Evolutionary conservation across 2,888 invertebrate species (phyloP).

Genomic region (Apodemia duryi): DNA sequence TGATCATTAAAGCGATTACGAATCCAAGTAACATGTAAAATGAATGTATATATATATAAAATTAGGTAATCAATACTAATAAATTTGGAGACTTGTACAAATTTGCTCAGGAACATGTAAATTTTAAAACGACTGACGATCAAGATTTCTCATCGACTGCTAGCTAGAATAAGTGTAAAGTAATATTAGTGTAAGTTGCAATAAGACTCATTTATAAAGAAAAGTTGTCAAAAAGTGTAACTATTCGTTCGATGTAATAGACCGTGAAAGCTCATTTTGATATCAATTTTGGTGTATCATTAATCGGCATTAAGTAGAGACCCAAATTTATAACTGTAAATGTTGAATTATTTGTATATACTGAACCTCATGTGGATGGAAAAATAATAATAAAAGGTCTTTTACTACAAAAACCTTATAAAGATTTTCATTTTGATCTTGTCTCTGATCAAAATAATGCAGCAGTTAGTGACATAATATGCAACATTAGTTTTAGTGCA

Average conservation of each 20-base stretch:
- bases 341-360: slow-evolving; percentile 77
- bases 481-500: no score
- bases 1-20: slow-evolving; percentile 74
- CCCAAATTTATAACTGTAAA: slow-evolving; percentile 66
- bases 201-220: slow-evolving; percentile 22
- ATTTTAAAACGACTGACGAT: slow-evolving; percentile 72
- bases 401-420: slow-evolving; percentile 67
- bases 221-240: slow-evolving; percentile 36
- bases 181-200: slow-evolving; percentile 23
- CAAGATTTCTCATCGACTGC: slow-evolving; percentile 70
- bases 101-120: slow-evolving; percentile 70
- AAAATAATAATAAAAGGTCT: slow-evolving; percentile 61
- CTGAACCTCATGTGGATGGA: slow-evolving; percentile 72
- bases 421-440: slow-evolving; percentile 70
- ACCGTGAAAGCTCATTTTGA: slow-evolving; percentile 55
- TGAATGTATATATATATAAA: slow-evolving; percentile 60
- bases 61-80: slow-evolving; percentile 59
- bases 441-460: slow-evolving; percentile 57
- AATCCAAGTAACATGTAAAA: slow-evolving; percentile 62
- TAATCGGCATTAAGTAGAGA: slow-evolving; percentile 52
- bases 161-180: slow-evolving; percentile 48
- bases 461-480: slow-evolving; percentile 22
- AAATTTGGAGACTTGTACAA: slow-evolving; percentile 77
- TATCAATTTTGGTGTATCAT: slow-evolving; percentile 57
- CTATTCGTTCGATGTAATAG: slow-evolving; percentile 44